Base-by-base conservation (phyloP, 1,140 invertebrate species). In the Aporrectodea caliginosa region DNA sequence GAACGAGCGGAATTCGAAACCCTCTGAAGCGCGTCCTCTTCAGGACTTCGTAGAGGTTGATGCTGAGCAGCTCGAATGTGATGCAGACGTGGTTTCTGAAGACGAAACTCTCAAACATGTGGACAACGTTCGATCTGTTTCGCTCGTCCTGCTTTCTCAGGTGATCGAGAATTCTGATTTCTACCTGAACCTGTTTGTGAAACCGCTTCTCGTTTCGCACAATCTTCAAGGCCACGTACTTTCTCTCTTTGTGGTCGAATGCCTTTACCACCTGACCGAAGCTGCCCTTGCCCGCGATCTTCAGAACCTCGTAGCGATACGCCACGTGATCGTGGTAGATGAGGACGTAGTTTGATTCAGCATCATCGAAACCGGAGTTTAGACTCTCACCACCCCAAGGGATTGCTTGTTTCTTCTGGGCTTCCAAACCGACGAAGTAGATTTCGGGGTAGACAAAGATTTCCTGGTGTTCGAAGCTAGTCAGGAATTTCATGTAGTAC, bases 81-180 rank as follows among this genome's bases (percentile, higher is more conserved):
- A 99, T 99, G 90, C 98, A 99, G 90, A 97, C 98, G 89, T 99
- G 98, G 90, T 95, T 97, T 77, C 98, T 92, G 90, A 99, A 99
- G 82, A 94, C 95, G 89, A 99, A 99, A 88, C 96, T 94, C 88
- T 99, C 97, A 86, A 94, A 93, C 95, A 99, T 98, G 87, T 99
- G 98, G 84, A 99, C 98, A 81, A 99, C 96, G 88, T 99, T 99
- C 94, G 98, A 97, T 14, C 93, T 93, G 90, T 98, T 98, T 85
- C 99, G 95, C 86, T 96, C 96, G 89, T 99, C 98, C 87, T 98
- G 95, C 86, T 96, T 94, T 33, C 95, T 91, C 0, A 99, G 90
- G 89, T 98, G 96, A 88, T 97, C 94, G 83, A 99, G 89, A 84
- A 99, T 99, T 81, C 96, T 91, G 81, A 99, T 98, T 90, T 99